These are phyloP conservation scores for Rhodeus uyekii DNA, from an alignment of 2,797 vertebrate species.

Conservation along the genomic window DNA sequence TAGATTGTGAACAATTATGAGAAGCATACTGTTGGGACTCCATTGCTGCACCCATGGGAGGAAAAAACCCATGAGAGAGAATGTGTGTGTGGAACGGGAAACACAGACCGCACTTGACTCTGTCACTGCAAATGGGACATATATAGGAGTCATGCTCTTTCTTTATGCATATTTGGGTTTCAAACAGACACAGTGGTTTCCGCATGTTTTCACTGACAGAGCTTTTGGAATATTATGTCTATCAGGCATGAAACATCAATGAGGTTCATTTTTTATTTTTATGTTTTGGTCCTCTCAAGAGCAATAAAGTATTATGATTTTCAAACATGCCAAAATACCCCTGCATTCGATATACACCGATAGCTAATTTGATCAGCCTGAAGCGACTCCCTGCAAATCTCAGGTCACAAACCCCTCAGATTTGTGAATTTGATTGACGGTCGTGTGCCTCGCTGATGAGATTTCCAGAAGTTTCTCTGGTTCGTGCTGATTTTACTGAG, in stretches of 20 bases:
- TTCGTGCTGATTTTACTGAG: constrained; percentile 62
- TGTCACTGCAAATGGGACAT: constrained; percentile 18
- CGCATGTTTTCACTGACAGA: neutral
- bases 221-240: constrained; percentile 12
- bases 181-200: neutral
- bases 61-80: constrained; percentile 46
- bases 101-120: neutral
- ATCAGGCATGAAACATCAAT: constrained; percentile 14
- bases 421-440: constrained; percentile 63
- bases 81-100: constrained; percentile 5
- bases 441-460: constrained; percentile 59
- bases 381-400: constrained; percentile 63
- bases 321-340: constrained; percentile 57
- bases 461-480: constrained; percentile 65
- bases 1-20: constrained; percentile 66
- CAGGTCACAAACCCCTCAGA: constrained; percentile 51
- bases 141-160: constrained; percentile 21
- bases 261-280: no score
- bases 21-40: constrained; percentile 56
- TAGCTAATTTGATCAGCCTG: constrained; percentile 61
- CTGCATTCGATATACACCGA: constrained; percentile 54
- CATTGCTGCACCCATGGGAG: constrained; percentile 45
- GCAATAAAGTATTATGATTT: constrained; percentile 52
- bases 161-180: constrained; percentile 10
- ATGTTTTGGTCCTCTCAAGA: constrained; percentile 39